Percentiles rank a stretch among this genome's conserved stretches.
These are phyloP conservation scores for Drosophila ironensis DNA, from an alignment of 1,140 invertebrate genomes.

Conservation along the genomic window DNA sequence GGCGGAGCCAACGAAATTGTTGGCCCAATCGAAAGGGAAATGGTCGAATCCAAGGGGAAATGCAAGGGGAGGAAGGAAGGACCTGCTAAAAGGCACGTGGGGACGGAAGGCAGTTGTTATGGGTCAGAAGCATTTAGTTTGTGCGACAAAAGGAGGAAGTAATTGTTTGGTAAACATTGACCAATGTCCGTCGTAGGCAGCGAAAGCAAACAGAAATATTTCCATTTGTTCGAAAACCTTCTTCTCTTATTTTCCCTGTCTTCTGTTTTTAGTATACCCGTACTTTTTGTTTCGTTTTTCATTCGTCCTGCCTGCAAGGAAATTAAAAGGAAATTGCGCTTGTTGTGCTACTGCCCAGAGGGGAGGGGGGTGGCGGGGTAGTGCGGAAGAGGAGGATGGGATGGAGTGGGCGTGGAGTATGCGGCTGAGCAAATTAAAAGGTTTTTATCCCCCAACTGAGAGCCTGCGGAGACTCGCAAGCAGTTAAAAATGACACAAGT, in stretches of 20 bases:
- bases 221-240: slow-evolving; percentile 44
- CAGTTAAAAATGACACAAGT: slow-evolving; percentile 73
- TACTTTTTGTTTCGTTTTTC: slow-evolving; percentile 14
- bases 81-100: no score
- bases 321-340: slow-evolving; percentile 77
- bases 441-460: slow-evolving; percentile 55
- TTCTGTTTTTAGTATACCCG: no score
- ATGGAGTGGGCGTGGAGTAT: slow-evolving; percentile 6
- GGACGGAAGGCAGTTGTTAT: slow-evolving; percentile 17
- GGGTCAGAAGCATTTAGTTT: slow-evolving; percentile 62
- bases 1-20: slow-evolving; percentile 17
- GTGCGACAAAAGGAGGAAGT: slow-evolving; percentile 67
- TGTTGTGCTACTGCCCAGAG: slow-evolving; percentile 31
- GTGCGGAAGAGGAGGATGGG: background rate
- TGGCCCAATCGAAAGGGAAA: slow-evolving; percentile 13
- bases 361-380: background rate
- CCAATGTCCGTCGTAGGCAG: slow-evolving; percentile 43
- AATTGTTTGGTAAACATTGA: slow-evolving; percentile 76
- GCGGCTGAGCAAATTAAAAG: slow-evolving; percentile 48
- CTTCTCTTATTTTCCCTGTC: background rate
- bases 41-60: slow-evolving; percentile 1
- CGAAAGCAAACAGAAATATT: slow-evolving; percentile 48
- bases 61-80: slow-evolving; percentile 9
- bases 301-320: slow-evolving; percentile 44
- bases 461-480: slow-evolving; percentile 46